Evolutionary conservation across 2,797 vertebrate genomes (phyloP), one percentile per base, ranked within the genome.

Genomic region (Sparidentex hasta): DNA sequence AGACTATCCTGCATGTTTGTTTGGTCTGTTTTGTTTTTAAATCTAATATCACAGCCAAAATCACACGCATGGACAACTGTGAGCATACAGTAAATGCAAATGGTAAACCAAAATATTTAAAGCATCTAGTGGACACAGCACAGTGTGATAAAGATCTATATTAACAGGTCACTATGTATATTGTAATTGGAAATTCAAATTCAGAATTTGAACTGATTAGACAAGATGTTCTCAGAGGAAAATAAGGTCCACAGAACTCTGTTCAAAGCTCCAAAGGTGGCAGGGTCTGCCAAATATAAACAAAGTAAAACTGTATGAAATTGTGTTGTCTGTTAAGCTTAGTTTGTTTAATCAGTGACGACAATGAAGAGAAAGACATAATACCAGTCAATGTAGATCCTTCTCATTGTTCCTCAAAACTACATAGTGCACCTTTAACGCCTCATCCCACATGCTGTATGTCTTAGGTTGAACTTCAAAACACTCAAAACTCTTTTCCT

Each of bases 401-500:
- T 38, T 38, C 38, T 38, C 9, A 2, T 38, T 38, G 8, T 38
- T 38, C 38, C 38, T 9, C 9, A 38, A 38, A 38, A 38, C 38
- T 38, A 38, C 38, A 38, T 2, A 38, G 38, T 38, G 38, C 38
- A 38, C 38, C 38, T 9, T 38, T 38, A 59, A 76, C n/a, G 50
- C 13, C 14, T 74, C 12, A 29, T 25, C 43, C 25, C 7, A 58
- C 12, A 59, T 20, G 11, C 11, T 13, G 1, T 20, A 7, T 27
- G 3, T 65, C 44, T 66, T 5, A 6, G 56, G 11, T 41, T 80
- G 23, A 78, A 83, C 72, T 76, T 78, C 14, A 14, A 46, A 44
- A 77, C 55, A 71, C 52, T 23, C 2, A 55, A 18, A 50, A 13
- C 18, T 74, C 57, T n/a, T 41, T 82, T 91, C 66, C 62, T 88